A percentile compares a stretch with the other conserved stretches of the same genome.
Evolutionary conservation across 2,888 invertebrate species (phyloP).

Genomic region (Dynastes tityus): DNA sequence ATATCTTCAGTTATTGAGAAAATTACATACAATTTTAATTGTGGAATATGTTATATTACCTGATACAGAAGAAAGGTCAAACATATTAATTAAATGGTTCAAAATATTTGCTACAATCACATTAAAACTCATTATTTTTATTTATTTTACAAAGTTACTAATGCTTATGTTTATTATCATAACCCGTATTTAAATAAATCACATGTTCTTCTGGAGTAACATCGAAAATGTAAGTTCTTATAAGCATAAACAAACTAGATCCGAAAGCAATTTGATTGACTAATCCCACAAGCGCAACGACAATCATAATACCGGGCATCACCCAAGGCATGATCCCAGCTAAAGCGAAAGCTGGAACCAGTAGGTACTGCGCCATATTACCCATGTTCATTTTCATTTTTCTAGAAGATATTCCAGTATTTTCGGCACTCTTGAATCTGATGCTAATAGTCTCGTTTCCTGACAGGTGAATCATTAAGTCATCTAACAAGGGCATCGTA

Average conservation of each 20-base stretch:
- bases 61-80: no score
- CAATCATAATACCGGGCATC: constrained; percentile 79
- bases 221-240: constrained; percentile 76
- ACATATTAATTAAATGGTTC: no score
- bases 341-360: constrained; percentile 78
- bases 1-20: no score
- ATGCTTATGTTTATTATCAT: constrained; percentile 69
- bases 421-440: constrained; percentile 18
- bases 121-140: no score
- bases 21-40: no score
- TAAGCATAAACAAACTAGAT: constrained; percentile 75
- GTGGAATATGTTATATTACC: no score
- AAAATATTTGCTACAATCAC: no score
- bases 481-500: constrained; percentile 10
- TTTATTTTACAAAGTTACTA: background rate
- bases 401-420: constrained; percentile 12
- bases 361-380: constrained; percentile 71
- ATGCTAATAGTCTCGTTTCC: constrained; percentile 7
- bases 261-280: constrained; percentile 80
- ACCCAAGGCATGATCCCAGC: constrained; percentile 80
- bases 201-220: constrained; percentile 72
- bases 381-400: constrained; percentile 57
- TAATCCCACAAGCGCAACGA: constrained; percentile 75
- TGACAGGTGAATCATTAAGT: background rate
- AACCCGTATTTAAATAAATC: constrained; percentile 75